Conservation (phyloP, 2,797 vertebrate species). For the Gadopsis marmoratus region DNA sequence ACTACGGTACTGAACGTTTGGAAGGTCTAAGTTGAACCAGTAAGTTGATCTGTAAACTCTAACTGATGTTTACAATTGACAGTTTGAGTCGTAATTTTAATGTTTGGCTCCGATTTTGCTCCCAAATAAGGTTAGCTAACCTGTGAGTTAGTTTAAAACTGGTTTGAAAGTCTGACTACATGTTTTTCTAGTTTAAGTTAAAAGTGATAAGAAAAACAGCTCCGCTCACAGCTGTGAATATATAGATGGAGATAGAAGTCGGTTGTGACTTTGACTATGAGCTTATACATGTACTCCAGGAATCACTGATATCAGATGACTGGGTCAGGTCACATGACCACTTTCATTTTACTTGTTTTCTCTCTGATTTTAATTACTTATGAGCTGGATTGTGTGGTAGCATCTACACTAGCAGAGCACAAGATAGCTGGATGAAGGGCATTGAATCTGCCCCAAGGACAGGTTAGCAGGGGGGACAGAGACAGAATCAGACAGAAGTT, state of each 20-base stretch:
- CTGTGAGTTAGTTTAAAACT: background rate
- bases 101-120: background rate
- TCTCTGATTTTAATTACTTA: slow-evolving; percentile 56
- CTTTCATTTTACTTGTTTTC: slow-evolving; percentile 47
- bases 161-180: background rate
- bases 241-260: slow-evolving; percentile 11
- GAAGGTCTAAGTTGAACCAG: too few relatives aligned
- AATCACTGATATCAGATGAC: slow-evolving; percentile 53
- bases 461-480: slow-evolving; percentile 55
- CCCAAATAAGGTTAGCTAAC: background rate
- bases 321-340: slow-evolving; percentile 58
- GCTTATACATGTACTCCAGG: slow-evolving; percentile 19
- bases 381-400: slow-evolving; percentile 38
- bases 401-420: slow-evolving; percentile 39
- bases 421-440: slow-evolving; percentile 71
- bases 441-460: slow-evolving; percentile 63
- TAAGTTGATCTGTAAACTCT: background rate
- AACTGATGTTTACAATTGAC: background rate
- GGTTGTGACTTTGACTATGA: slow-evolving; percentile 41
- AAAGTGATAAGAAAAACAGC: background rate
- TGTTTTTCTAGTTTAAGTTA: background rate
- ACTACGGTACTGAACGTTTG: too few relatives aligned
- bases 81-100: background rate
- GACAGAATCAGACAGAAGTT: slow-evolving; percentile 53
- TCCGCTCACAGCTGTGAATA: slow-evolving; percentile 19